Base-by-base conservation (phyloP, 2,888 invertebrate genomes). In the Meliscaeva auricollis region DNA sequence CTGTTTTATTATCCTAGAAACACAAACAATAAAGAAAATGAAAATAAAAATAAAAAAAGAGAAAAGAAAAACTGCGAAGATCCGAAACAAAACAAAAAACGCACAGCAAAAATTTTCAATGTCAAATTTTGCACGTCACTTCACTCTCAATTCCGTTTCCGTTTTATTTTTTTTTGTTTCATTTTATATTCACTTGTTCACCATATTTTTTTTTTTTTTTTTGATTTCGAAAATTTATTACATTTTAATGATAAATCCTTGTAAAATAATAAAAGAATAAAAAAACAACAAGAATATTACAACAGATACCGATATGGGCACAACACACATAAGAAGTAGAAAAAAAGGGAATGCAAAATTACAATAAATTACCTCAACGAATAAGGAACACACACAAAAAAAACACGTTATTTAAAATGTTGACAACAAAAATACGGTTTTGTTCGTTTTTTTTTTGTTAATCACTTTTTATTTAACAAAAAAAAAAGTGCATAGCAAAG, bases 11-110 rank as follows among this genome's bases (percentile, higher is more conserved):
- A 75, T 81, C 80, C 80, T 81, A 70, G 74, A 66, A 66, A 4
- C 46, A 20, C 26, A 60, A 60, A 60, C n/a, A 58, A 44, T 1
- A 56, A 7, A 3, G 2, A 56, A 70, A 20, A 13, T 0, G 7
- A 50, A 54, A 69, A n/a, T 22, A n/a, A 48, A 60, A 48, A 60
- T 22, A 3, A 46, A 69, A 41, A 66, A 60, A 17, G 15, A 69
- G 44, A 32, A 17, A 46, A 62, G 22, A 17, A 46, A 62, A 78
- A 26, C 72, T 69, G 77, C 81, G 85, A 85, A 76, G 73, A 81
- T 35, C 56, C 76, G 85, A 74, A 68, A 81, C 85, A 85, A 85
- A 85, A 85, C 85, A 85, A 81, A 85, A 38, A 58, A 58, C 81
- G 68, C 85, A 84, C 84, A 79, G 75, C 62, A 82, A 35, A 62